phyloP scores from a whole-genome alignment of 2,888 invertebrate genomes.

The Drosophila kanekoi region DNA sequence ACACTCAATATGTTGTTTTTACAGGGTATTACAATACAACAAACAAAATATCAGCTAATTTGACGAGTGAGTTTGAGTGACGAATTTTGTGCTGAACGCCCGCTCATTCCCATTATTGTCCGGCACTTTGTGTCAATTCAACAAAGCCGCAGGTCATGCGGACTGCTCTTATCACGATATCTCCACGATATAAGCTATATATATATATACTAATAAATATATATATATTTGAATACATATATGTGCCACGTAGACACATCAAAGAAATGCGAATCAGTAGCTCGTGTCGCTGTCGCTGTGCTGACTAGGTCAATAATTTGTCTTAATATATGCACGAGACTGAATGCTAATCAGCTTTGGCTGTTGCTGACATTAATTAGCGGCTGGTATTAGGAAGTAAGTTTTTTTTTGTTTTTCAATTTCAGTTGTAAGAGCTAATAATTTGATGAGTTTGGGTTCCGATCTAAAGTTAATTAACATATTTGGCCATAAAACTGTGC shows the following conservation, averaged over 20 bases:
- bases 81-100: conserved; percentile 17
- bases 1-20: not conserved
- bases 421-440: conserved; percentile 19
- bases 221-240: not conserved
- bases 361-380: conserved; percentile 39
- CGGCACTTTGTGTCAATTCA: conserved; percentile 42
- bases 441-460: conserved; percentile 27
- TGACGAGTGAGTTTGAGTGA: too few species aligned
- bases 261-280: conserved; percentile 24
- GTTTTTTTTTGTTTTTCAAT: not conserved
- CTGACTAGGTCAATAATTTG: conserved; percentile 51
- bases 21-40: conserved; percentile 37
- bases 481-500: conserved; percentile 9
- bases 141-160: conserved; percentile 34
- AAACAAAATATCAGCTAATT: conserved; percentile 45
- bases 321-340: conserved; percentile 37
- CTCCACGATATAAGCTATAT: conserved; percentile 5
- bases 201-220: not conserved
- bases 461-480: conserved; percentile 25
- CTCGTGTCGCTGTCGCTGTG: conserved; percentile 8
- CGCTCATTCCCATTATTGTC: conserved; percentile 29
- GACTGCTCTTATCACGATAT: conserved; percentile 21
- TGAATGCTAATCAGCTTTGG: conserved; percentile 38
- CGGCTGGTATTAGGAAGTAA: conserved; percentile 27
- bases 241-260: not conserved